phyloP scores from a whole-genome alignment of 2,888 invertebrate species.

The Pandemis heparana region DNA sequence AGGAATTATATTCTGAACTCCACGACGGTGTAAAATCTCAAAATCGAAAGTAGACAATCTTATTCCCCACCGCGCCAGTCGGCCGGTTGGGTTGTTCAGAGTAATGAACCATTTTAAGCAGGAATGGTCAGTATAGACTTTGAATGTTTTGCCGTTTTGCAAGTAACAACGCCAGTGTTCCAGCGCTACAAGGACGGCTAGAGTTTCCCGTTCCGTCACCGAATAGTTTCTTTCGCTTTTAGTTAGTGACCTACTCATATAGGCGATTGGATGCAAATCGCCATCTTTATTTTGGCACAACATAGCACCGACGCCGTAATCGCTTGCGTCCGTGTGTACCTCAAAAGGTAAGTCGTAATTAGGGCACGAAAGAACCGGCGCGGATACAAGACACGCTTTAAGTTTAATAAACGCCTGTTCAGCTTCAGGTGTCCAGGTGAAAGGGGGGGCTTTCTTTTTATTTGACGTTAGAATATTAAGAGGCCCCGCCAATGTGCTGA shows the following conservation, averaged over 20 bases:
- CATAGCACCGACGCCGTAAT: constrained; percentile 30
- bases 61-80: too few relatives aligned
- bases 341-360: constrained; percentile 39
- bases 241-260: background rate
- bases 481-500: too few relatives aligned
- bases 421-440: too few relatives aligned
- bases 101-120: constrained; percentile 45
- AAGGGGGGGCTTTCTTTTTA: too few relatives aligned
- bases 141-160: constrained; percentile 36
- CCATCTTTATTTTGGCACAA: background rate
- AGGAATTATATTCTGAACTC: too few relatives aligned
- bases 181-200: constrained; percentile 41
- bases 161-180: constrained; percentile 40
- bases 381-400: background rate
- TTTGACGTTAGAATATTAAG: too few relatives aligned
- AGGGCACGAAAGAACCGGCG: constrained; percentile 11
- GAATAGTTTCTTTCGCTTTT: constrained; percentile 24
- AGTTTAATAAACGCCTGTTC: too few relatives aligned
- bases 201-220: constrained; percentile 30
- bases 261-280: background rate
- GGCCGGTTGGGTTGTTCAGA: constrained; percentile 41
- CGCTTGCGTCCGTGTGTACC: constrained; percentile 31
- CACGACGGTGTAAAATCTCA: too few relatives aligned
- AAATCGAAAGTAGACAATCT: too few relatives aligned
- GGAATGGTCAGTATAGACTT: constrained; percentile 44